Base-by-base conservation (phyloP, 2,113 vertebrate genomes). In the Euleptes europaea region DNA sequence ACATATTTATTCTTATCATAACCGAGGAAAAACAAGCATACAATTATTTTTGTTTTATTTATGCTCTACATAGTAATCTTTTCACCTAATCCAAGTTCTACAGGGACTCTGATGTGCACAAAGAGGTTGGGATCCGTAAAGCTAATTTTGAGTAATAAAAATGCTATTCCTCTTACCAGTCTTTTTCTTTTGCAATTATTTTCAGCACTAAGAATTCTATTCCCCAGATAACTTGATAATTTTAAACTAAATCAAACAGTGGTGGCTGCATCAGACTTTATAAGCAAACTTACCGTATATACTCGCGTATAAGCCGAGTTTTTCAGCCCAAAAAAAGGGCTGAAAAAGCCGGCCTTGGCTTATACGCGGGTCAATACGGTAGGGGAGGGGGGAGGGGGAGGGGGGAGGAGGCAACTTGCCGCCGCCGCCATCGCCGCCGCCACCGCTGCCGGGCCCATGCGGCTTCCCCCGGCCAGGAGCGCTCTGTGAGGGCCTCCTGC, bases 201-300 rank as follows among this genome's bases (percentile, higher is more conserved):
- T 49, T 73, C 44, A 11, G 70, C 40, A 40, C 35, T 33, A 83
- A 1, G 0, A 3, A 4, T 84, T 35, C 74, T 10, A 78, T 66
- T 0, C 33, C 35, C 7, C 2, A 38, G 72, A 78, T 19, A n/a
- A 0, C 31, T 1, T 1, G 1, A 51, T 19, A 84, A 60, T 33
- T n/a, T 4, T 4, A 80, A 42, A 4, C 47, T 5, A 75, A 78
- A 71, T 33, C 15, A 12, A 77, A 0, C 0, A 54, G 2, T 0
- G 66, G 23, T 11, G 21, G 9, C 33, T 38, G 35, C 35, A 40
- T 69, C 49, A 51, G 49, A 51, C 2, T 13, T 51, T 51, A 51
- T 14, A 51, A 14, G 49, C 49, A 51, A 51, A 51, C 49, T 51
- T 51, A n/a, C n/a, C n/a, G n/a, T n/a, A n/a, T n/a, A n/a, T n/a